Evolutionary conservation across 2,113 vertebrate genomes (phyloP).

Genomic region (Cynocephalus volans): DNA sequence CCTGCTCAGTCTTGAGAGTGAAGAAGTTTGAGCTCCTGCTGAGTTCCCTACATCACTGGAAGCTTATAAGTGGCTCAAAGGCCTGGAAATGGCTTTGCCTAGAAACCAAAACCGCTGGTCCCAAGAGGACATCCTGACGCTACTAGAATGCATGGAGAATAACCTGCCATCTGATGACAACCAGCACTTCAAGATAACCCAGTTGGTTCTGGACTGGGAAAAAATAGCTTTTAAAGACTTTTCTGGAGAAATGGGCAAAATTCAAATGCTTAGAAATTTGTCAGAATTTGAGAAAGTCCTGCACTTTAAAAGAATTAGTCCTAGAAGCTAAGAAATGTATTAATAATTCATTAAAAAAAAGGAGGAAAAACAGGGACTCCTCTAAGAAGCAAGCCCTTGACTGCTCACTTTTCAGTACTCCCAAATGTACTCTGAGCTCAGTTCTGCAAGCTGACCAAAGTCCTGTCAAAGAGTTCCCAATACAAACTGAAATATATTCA

Average conservation of each 20-base stretch:
- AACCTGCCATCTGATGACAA: neutral
- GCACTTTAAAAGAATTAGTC: neutral
- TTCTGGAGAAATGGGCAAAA: neutral
- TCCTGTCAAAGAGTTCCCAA: constrained; percentile 92
- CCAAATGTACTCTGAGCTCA: constrained; percentile 95
- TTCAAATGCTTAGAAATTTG: constrained; percentile 9
- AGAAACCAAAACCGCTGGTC: neutral
- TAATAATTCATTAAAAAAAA: neutral
- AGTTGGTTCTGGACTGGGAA: neutral
- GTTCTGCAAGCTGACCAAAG: constrained; percentile 93
- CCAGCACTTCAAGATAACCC: neutral
- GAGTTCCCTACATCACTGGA: neutral
- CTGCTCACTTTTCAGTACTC: constrained; percentile 96
- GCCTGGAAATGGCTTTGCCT: neutral
- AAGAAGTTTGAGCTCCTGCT: neutral
- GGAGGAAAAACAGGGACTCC: neutral
- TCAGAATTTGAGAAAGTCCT: neutral
- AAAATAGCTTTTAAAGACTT: constrained; percentile 24
- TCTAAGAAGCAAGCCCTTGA: constrained; percentile 95
- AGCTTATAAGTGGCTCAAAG: neutral
- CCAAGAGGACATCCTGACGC: neutral
- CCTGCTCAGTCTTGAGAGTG: neutral
- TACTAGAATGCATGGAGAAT: neutral
- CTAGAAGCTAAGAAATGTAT: neutral
- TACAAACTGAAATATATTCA: constrained; percentile 96